These are phyloP conservation scores for Triplophysa siluroides DNA, from an alignment of 2,113 vertebrate genomes.

Conservation along the genomic window DNA sequence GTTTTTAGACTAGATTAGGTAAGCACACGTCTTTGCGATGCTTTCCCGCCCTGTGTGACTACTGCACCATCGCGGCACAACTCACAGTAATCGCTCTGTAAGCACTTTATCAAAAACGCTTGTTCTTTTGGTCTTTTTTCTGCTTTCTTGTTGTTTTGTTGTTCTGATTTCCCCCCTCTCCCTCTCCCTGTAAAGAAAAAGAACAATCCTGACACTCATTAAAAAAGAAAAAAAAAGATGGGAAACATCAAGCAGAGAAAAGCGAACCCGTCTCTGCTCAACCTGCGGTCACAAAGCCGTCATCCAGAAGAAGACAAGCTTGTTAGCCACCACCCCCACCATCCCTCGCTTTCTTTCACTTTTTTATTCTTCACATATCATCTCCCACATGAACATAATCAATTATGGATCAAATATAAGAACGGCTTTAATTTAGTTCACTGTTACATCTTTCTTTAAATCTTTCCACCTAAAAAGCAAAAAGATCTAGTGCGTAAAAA, in stretches of 20 bases:
- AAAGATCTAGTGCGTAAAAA: background rate
- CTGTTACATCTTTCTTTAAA: slow-evolving; percentile 43
- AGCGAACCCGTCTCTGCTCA: slow-evolving; percentile 67
- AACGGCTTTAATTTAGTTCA: slow-evolving; percentile 57
- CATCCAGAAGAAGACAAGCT: slow-evolving; percentile 62
- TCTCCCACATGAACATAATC: slow-evolving; percentile 69
- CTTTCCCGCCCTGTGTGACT: slow-evolving; percentile 47
- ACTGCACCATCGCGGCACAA: slow-evolving; percentile 73
- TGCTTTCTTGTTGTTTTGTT: slow-evolving; percentile 79
- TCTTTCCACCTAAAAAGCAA: background rate
- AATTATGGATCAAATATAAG: slow-evolving; percentile 79
- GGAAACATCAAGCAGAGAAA: slow-evolving; percentile 72
- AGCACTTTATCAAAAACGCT: slow-evolving; percentile 78
- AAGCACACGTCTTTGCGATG: slow-evolving; percentile 29
- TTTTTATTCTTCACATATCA: slow-evolving; percentile 52
- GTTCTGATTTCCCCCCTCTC: slow-evolving; percentile 52
- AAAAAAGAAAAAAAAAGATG: slow-evolving; percentile 70
- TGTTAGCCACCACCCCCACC: slow-evolving; percentile 67
- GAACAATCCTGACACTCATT: slow-evolving; percentile 78
- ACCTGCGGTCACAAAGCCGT: slow-evolving; percentile 77
- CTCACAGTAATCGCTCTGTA: slow-evolving; percentile 72
- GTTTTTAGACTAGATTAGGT: background rate
- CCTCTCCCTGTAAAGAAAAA: slow-evolving; percentile 53
- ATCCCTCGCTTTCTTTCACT: slow-evolving; percentile 15
- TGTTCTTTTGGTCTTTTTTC: slow-evolving; percentile 75